Evolutionary conservation across 1,140 invertebrate species (phyloP).

Genomic region (Papilio glaucus): DNA sequence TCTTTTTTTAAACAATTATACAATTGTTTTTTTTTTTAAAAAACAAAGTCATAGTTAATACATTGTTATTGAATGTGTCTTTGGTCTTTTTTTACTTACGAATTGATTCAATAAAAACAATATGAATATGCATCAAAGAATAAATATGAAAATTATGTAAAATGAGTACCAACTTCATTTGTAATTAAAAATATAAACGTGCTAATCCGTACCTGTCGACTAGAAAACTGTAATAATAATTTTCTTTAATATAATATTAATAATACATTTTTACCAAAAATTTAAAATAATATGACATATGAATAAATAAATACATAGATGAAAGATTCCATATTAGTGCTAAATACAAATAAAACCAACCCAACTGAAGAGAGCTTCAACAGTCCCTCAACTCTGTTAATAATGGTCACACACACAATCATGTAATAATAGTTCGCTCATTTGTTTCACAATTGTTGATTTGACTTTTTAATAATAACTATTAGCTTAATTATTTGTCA

Average conservation of each 20-base stretch:
- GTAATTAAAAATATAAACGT: slow-evolving; percentile 10
- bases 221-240: slow-evolving; percentile 3
- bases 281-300: slow-evolving; percentile 4
- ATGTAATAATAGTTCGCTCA: no score
- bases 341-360: no score
- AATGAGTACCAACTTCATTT: background rate
- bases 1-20: background rate
- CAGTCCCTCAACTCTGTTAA: no score
- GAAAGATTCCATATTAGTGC: background rate
- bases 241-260: background rate
- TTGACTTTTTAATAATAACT: no score
- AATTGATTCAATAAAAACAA: no score
- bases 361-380: no score
- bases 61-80: background rate
- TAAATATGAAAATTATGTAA: background rate
- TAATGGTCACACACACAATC: no score
- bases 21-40: background rate
- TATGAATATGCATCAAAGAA: no score
- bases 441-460: no score
- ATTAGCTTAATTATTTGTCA: no score
- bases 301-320: background rate
- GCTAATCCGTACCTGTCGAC: slow-evolving; percentile 33
- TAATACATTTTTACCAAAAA: slow-evolving; percentile 6
- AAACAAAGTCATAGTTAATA: background rate
- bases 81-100: background rate